phyloP scores from a whole-genome alignment of 2,797 vertebrate species.

The Cuculus canorus region DNA sequence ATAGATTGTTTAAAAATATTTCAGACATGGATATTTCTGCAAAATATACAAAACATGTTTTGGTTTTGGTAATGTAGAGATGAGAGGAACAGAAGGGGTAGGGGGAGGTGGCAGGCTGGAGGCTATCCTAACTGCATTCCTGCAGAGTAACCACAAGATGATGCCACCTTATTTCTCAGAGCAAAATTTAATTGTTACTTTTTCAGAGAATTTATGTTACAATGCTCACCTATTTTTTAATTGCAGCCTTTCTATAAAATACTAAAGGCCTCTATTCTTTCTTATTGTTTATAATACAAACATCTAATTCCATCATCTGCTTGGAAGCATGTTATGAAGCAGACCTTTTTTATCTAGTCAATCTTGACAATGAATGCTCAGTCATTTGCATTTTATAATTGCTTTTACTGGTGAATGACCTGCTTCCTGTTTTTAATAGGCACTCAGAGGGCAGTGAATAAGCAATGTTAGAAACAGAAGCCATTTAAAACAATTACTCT shows the following conservation, averaged over 20 bases:
- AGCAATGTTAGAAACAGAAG: constrained; percentile 34
- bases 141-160: constrained; percentile 53
- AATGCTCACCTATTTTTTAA: constrained; percentile 34
- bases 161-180: constrained; percentile 47
- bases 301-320: constrained; percentile 63
- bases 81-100: background rate
- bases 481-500: constrained; percentile 30
- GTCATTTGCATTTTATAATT: constrained; percentile 83
- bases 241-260: background rate
- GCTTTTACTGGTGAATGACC: constrained; percentile 68
- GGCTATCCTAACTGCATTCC: constrained; percentile 21
- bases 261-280: constrained; percentile 17
- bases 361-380: constrained; percentile 75
- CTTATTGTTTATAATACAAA: constrained; percentile 44
- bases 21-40: background rate
- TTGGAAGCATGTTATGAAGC: constrained; percentile 73
- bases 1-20: background rate
- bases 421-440: constrained; percentile 43
- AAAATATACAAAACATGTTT: background rate
- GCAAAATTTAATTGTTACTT: background rate
- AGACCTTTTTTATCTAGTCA: constrained; percentile 74
- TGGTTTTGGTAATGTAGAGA: background rate
- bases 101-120: background rate
- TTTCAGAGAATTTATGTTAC: background rate
- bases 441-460: constrained; percentile 35